Evolutionary conservation across 2,888 invertebrate genomes (phyloP), one percentile per base, ranked within the genome.

Genomic region (Tanytarsus gracilentus): DNA sequence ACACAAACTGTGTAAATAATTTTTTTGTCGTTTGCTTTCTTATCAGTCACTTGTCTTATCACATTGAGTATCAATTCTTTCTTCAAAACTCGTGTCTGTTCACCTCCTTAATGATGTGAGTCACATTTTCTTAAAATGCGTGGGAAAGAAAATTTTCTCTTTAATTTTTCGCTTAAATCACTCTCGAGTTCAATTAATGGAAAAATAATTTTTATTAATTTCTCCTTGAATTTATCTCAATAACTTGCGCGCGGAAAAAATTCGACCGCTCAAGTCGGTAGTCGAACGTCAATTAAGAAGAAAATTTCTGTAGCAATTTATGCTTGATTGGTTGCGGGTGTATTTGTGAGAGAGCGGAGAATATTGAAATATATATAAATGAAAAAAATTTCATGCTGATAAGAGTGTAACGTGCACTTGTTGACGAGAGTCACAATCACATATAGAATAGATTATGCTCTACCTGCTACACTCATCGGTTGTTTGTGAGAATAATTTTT

Each of bases 221-320:
- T 18, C 11, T 21, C 21, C 44, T 18, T 18, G 44, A 44, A n/a
- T 40, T 39, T 44, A 18, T 23, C 11, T 23, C 4, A 11, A 2
- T 16, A 11, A 39, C 14, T 18, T 11, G 9, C 44, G 14, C 14
- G 16, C n/a, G 16, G 16, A 44, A 16, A 11, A 44, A 11, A n/a
- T 16, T 25, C 56, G 58, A 58, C 58, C 29, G 58, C 7, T 25
- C 2, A 30, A 9, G 48, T 48, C 48, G 23, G 30, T 16, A 58
- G 58, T 25, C 48, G 30, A 58, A 58, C 7, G 27, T 48, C 58
- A 40, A 27, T 58, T 58, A 58, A 55, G 40, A 39, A 55, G 9
- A 33, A 55, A 36, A n/a, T 52, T 33, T 52, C 40, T 56, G 55
- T 40, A 49, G 27, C 26, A 27, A 48, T 30, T 25, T 58, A 18